A percentile compares a stretch with the other conserved stretches of the same genome.
Evolutionary conservation across 2,888 invertebrate genomes (phyloP).

Genomic region (Zeuzera pyrina): DNA sequence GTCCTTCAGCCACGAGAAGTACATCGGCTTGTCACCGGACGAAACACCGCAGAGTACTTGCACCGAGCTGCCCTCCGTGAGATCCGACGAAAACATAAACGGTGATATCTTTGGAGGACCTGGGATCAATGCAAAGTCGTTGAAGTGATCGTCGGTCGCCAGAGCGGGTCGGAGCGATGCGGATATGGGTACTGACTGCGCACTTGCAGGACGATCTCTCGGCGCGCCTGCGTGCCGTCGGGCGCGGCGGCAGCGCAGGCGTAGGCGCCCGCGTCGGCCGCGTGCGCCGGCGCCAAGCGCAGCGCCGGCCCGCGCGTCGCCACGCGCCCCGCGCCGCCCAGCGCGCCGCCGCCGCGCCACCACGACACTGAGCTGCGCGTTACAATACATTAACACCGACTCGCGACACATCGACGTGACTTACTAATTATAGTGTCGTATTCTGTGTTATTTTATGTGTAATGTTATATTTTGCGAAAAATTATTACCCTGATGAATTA

Average conservation of each 20-base stretch:
- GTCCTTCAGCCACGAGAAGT: constrained; percentile 79
- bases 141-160: not conserved
- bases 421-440: no score
- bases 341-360: constrained; percentile 71
- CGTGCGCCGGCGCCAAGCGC: constrained; percentile 41
- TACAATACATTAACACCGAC: no score
- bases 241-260: constrained; percentile 82
- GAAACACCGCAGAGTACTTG: constrained; percentile 87
- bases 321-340: constrained; percentile 56
- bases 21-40: constrained; percentile 78
- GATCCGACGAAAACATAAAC: constrained; percentile 86
- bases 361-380: constrained; percentile 56
- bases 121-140: constrained; percentile 21
- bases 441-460: no score
- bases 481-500: no score
- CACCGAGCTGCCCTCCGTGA: constrained; percentile 86
- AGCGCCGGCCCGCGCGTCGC: constrained; percentile 43
- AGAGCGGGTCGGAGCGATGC: not conserved
- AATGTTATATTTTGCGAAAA: no score
- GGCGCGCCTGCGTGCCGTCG: constrained; percentile 78
- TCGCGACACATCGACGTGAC: no score
- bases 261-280: constrained; percentile 82
- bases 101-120: constrained; percentile 90
- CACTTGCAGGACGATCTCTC: constrained; percentile 80
- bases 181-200: constrained; percentile 69